Base-by-base conservation (phyloP, 2,113 vertebrate species). In the Coregonus clupeaformis region DNA sequence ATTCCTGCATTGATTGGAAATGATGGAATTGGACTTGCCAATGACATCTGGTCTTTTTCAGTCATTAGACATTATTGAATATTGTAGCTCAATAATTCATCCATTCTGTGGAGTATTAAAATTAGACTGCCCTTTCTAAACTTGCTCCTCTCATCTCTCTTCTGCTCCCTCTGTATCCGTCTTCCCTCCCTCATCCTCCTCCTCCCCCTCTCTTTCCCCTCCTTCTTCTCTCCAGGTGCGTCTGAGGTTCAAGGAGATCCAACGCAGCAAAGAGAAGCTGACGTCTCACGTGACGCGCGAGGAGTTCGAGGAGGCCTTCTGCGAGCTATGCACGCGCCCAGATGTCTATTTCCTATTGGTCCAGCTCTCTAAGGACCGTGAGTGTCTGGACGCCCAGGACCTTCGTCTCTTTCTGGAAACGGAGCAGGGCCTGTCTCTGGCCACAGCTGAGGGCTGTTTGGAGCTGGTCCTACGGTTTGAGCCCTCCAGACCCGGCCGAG, bases 301-400 rank as follows among this genome's bases (percentile, higher is more conserved):
- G 85, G 98, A 99, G 84, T 99, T 99, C 76, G 96, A 95, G 73
- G 97, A 99, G 90, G 96, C 96, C 0, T 99, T 91, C 85, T 95
- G 95, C 16, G 97, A 99, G 83, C 95, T 99, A 24, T 99, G 97
- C 86, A 99, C 97, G 0, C 92, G 97, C 45, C 96, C 97, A 0
- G 97, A 99, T 69, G 96, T 99, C 25, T 99, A 98, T 90, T 99
- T 98, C 90, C 86, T 99, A 36, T 90, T 99, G 29, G 97, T 99
- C 63, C 98, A 99, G 85, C 96, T 99, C 79, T 99, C 97, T 4
- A 98, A 98, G 89, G 98, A 98, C 89, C 95, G 96, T 14, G 98
- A 99, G 83, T 98, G 94, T 72, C 84, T 99, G 82, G 97, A 98
- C 82, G 94, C 95, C 49, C 95, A 98, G 86, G 98, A 99, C 84